Conservation (phyloP, 2,113 vertebrate species). For the Hyperoodon ampullatus region DNA sequence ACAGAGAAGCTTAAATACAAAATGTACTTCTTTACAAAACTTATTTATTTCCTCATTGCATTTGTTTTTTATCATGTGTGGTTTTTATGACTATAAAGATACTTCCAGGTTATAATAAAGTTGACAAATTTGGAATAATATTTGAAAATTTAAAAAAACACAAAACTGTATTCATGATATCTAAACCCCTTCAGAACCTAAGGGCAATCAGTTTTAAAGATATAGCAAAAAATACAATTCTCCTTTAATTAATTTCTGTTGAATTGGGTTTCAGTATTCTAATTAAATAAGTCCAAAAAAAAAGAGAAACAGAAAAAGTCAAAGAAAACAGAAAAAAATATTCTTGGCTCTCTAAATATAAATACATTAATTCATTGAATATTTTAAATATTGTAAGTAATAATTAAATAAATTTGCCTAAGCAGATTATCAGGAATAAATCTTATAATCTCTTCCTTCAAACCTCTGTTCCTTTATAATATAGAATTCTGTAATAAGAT, state of each 20-base stretch:
- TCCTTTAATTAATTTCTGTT: background rate
- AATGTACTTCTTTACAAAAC: background rate
- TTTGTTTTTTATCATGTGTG: background rate
- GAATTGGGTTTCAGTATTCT: background rate
- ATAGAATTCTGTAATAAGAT: background rate
- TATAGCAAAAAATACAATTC: background rate
- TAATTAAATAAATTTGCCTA: background rate
- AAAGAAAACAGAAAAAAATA: background rate
- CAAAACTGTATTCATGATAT: background rate
- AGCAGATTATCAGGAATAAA: background rate
- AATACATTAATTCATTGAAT: background rate
- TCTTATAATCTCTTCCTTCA: background rate
- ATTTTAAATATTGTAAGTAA: background rate
- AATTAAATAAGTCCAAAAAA: background rate
- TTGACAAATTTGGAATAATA: background rate
- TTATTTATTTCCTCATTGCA: background rate
- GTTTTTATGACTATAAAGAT: background rate
- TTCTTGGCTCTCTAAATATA: background rate
- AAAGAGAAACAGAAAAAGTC: background rate
- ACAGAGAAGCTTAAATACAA: background rate
- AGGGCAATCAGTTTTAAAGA: background rate
- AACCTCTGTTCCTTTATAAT: background rate
- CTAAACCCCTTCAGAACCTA: background rate
- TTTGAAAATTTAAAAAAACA: background rate
- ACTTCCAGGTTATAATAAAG: background rate